These are phyloP conservation scores for Trachops cirrhosus DNA, from an alignment of 2,797 vertebrate genomes.

Conservation along the genomic window DNA sequence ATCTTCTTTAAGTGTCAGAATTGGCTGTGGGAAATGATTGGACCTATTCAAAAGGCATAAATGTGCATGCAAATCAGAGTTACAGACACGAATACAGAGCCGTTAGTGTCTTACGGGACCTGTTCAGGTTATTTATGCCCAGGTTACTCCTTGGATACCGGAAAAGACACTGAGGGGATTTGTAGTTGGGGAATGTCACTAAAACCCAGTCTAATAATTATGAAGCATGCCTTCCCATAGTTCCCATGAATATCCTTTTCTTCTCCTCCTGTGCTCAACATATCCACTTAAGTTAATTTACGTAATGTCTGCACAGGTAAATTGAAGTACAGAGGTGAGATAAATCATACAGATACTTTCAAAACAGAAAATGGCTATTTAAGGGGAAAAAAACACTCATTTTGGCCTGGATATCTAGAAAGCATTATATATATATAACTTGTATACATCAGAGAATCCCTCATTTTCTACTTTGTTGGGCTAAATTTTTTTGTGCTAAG, in stretches of 20 bases:
- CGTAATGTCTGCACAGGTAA: neutral
- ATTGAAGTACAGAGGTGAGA: neutral
- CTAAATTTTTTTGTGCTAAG: neutral
- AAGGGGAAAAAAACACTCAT: neutral
- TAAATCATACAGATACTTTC: slow-evolving; percentile 10
- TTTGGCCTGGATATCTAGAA: neutral
- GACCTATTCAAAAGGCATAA: neutral
- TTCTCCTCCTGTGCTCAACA: neutral
- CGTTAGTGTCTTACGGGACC: neutral
- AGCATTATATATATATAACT: neutral
- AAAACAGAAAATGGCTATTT: slow-evolving; percentile 14
- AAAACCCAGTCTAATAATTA: slow-evolving; percentile 27
- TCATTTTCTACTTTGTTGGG: neutral
- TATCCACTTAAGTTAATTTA: slow-evolving; percentile 29
- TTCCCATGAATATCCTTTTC: neutral
- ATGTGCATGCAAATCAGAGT: slow-evolving; percentile 15
- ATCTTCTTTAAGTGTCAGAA: slow-evolving; percentile 9
- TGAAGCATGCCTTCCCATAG: neutral
- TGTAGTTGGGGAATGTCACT: neutral
- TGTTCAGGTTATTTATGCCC: slow-evolving; percentile 4
- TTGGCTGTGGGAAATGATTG: slow-evolving; percentile 41
- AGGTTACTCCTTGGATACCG: neutral
- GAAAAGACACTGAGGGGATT: neutral
- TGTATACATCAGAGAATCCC: neutral
- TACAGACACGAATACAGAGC: neutral